A percentile compares a stretch with the other conserved stretches of the same genome.
Evolutionary conservation across 1,140 invertebrate species (phyloP).

Genomic region (Zaprionus gabonicus): DNA sequence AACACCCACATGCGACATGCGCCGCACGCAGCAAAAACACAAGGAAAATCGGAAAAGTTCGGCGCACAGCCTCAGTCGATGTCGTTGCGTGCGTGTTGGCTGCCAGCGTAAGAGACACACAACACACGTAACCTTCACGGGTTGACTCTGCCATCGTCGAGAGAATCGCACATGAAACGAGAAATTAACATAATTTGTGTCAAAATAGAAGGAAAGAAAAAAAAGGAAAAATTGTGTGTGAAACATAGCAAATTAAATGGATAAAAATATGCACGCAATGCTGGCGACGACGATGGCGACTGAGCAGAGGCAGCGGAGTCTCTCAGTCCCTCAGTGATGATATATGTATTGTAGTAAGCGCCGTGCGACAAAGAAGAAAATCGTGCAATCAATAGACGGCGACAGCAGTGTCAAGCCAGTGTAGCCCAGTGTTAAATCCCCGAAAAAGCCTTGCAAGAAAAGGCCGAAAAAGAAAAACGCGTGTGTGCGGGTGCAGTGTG

Average conservation of each 20-base stretch:
- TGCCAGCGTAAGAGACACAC: slow-evolving; percentile 44
- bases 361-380: slow-evolving; percentile 19
- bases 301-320: background rate
- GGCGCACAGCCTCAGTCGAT: slow-evolving; percentile 64
- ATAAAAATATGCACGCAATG: slow-evolving; percentile 5
- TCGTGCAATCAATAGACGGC: slow-evolving; percentile 27
- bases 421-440: slow-evolving; percentile 7
- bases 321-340: background rate
- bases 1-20: slow-evolving; percentile 51
- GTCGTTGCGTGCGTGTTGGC: slow-evolving; percentile 72
- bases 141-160: slow-evolving; percentile 6
- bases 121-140: slow-evolving; percentile 30
- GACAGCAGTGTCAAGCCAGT: slow-evolving; percentile 22
- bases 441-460: slow-evolving; percentile 13
- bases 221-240: background rate
- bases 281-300: background rate
- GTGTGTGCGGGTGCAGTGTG: slow-evolving; percentile 9
- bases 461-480: slow-evolving; percentile 5
- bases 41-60: slow-evolving; percentile 66
- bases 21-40: slow-evolving; percentile 55
- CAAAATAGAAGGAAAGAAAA: slow-evolving; percentile 5
- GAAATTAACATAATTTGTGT: slow-evolving; percentile 27
- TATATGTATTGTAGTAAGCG: background rate
- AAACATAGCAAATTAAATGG: slow-evolving; percentile 8
- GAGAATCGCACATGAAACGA: slow-evolving; percentile 31